Evolutionary conservation across 2,888 invertebrate genomes (phyloP).

Genomic region (Lasiommata megera): DNA sequence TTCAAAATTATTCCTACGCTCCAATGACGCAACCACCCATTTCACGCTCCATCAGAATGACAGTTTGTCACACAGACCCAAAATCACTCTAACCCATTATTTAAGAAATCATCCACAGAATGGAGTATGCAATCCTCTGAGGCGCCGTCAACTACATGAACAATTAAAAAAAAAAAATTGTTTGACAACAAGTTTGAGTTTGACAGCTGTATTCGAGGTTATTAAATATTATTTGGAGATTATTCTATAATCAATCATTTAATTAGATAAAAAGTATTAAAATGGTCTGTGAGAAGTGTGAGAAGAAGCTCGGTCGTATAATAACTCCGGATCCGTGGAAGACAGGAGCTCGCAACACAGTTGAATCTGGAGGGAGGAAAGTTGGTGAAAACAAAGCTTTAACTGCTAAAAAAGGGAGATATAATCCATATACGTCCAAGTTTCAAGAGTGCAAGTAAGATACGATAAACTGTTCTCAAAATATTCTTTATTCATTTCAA

Average conservation of each 20-base stretch:
- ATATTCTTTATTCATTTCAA: too few relatives aligned
- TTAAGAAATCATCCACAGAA: too few relatives aligned
- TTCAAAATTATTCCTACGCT: too few relatives aligned
- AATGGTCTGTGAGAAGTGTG: conserved; percentile 96
- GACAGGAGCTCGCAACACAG: conserved; percentile 93
- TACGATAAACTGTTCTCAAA: background rate
- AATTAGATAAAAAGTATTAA: conserved; percentile 29
- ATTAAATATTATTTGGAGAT: background rate
- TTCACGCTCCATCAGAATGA: too few relatives aligned
- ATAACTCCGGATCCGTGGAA: conserved; percentile 99
- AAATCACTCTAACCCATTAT: too few relatives aligned
- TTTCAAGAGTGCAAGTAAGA: conserved; percentile 87
- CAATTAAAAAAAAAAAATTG: background rate
- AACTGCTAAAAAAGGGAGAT: conserved; percentile 90
- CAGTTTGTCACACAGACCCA: too few relatives aligned
- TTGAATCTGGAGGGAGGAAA: conserved; percentile 93
- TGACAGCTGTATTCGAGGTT: background rate
- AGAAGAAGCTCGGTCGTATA: conserved; percentile 94
- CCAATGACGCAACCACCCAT: too few relatives aligned
- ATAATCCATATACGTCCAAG: conserved; percentile 89
- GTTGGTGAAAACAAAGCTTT: conserved; percentile 98
- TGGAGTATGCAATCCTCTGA: too few relatives aligned
- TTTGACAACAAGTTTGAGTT: conserved; percentile 12
- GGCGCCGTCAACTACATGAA: too few relatives aligned
- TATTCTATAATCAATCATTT: background rate